Conservation (phyloP, 2,888 invertebrate genomes). For the Chaitophorus viminalis region DNA sequence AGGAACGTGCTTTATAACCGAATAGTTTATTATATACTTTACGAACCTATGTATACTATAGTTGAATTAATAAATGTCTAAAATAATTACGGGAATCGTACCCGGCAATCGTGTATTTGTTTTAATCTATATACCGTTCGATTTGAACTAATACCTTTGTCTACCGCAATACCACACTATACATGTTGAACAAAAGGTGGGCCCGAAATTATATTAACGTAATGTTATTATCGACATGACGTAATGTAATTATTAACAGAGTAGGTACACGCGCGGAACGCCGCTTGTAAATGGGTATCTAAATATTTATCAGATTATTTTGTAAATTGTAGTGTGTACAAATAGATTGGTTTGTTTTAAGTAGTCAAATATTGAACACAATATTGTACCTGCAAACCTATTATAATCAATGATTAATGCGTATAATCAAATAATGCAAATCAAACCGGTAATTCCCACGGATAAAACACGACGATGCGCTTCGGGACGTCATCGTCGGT, state of each 20-base stretch:
- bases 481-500: not conserved
- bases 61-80: too few species aligned
- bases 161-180: not conserved
- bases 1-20: too few species aligned
- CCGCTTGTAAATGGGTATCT: not conserved
- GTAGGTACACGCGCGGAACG: not conserved
- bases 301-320: constrained; percentile 17
- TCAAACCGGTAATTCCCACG: not conserved
- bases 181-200: not conserved
- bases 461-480: not conserved
- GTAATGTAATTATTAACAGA: not conserved
- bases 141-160: too few species aligned
- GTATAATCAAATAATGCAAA: not conserved
- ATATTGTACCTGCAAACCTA: not conserved
- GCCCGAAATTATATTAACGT: not conserved
- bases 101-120: not conserved
- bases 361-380: not conserved
- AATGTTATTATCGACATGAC: not conserved
- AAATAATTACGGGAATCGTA: too few species aligned
- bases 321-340: not conserved
- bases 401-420: not conserved
- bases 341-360: not conserved
- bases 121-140: not conserved
- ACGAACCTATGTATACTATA: too few species aligned
- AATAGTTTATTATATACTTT: too few species aligned